phyloP scores from a whole-genome alignment of 2,797 vertebrate species.

The Sebastes nivosus region DNA sequence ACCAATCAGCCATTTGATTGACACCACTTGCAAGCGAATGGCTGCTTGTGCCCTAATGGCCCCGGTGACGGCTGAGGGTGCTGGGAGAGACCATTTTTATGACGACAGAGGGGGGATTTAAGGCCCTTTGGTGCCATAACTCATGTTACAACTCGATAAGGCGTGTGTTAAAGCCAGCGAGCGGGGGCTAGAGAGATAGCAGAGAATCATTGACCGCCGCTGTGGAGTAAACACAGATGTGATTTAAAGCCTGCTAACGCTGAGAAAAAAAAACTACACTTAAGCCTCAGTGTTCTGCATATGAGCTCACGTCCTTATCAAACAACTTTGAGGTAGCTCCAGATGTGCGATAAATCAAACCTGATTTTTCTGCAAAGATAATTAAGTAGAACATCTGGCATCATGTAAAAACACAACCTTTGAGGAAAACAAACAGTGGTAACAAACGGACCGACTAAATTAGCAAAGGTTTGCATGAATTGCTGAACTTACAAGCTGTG shows the following conservation, averaged over 20 bases:
- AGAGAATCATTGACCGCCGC: constrained; percentile 21
- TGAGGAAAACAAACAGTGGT: neutral
- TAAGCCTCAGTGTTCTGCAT: neutral
- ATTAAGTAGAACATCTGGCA: constrained; percentile 29
- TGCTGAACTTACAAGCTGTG: constrained; percentile 1
- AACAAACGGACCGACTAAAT: neutral
- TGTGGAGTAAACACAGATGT: constrained; percentile 23
- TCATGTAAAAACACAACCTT: neutral
- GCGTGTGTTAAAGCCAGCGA: constrained; percentile 24
- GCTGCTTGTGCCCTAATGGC: constrained; percentile 33
- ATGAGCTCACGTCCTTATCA: neutral
- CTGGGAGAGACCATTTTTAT: constrained; percentile 15
- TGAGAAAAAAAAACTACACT: neutral
- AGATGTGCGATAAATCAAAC: constrained; percentile 4
- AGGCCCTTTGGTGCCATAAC: constrained; percentile 32
- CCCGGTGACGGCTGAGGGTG: constrained; percentile 2
- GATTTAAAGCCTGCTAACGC: constrained; percentile 19
- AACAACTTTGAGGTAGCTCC: neutral
- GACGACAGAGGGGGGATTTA: constrained; percentile 16
- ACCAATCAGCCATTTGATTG: constrained; percentile 59
- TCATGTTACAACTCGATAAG: constrained; percentile 38
- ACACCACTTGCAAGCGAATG: constrained; percentile 24
- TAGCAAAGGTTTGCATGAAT: constrained; percentile 12
- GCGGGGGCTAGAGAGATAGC: constrained; percentile 28
- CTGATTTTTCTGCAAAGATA: neutral